These are phyloP conservation scores for Cephalopachus bancanus DNA, from an alignment of 2,797 vertebrate species.

Conservation along the genomic window DNA sequence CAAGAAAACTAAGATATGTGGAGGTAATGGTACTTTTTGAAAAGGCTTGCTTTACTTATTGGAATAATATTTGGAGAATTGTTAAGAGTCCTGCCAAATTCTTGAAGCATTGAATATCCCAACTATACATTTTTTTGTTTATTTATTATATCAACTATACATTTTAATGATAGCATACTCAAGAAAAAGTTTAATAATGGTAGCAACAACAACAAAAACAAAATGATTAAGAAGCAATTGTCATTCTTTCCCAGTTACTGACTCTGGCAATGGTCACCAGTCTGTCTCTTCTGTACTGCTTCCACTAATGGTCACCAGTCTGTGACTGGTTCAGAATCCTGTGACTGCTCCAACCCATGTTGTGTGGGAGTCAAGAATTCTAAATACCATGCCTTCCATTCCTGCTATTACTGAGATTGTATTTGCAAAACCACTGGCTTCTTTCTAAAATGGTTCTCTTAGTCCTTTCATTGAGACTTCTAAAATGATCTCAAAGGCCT, in stretches of 20 bases:
- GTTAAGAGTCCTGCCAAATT: not conserved
- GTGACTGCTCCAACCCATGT: not conserved
- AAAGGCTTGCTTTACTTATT: slow-evolving; percentile 28
- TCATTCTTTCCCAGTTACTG: not conserved
- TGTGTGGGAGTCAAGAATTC: not conserved
- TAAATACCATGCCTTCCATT: not conserved
- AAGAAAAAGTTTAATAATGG: not conserved
- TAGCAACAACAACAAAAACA: not conserved
- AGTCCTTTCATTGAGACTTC: slow-evolving; percentile 64
- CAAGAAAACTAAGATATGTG: not conserved
- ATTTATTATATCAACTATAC: not conserved
- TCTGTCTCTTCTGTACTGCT: not conserved
- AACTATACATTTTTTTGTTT: not conserved
- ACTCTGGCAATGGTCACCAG: not conserved
- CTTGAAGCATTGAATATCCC: not conserved
- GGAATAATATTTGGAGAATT: not conserved
- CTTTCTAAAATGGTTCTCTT: slow-evolving; percentile 65
- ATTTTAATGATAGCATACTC: not conserved
- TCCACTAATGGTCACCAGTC: not conserved
- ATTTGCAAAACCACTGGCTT: slow-evolving; percentile 63
- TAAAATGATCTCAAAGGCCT: slow-evolving; percentile 59
- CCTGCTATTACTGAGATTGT: not conserved
- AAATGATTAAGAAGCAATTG: not conserved
- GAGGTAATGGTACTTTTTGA: not conserved
- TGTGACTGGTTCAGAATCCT: not conserved